phyloP scores from a whole-genome alignment of 2,113 vertebrate genomes.

The Myodes glareolus region DNA sequence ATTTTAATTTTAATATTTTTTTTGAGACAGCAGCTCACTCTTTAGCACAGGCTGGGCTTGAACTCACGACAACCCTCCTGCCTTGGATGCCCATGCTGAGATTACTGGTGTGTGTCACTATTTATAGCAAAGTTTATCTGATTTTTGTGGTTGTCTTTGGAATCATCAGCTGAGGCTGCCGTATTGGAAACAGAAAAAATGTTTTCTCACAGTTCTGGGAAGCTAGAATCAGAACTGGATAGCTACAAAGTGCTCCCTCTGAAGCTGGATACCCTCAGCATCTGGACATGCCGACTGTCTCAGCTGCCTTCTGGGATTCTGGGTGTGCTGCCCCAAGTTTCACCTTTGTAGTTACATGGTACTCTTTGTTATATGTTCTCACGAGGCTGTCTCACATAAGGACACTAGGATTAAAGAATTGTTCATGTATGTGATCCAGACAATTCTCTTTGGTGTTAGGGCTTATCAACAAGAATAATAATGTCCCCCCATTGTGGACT shows the following conservation, averaged over 20 bases:
- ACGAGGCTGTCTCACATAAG: not conserved
- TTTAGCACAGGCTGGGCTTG: not conserved
- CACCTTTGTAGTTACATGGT: no score
- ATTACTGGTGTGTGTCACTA: not conserved
- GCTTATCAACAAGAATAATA: not conserved
- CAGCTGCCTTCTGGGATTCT: not conserved
- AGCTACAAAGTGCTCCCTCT: not conserved
- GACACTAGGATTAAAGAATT: not conserved
- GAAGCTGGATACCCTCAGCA: no score
- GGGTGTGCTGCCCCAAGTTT: not conserved
- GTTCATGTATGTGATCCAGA: not conserved
- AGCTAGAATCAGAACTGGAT: not conserved
- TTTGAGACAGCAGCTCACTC: not conserved
- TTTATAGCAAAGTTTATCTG: not conserved
- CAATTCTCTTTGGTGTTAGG: not conserved
- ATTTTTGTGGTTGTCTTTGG: not conserved
- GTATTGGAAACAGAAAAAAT: not conserved
- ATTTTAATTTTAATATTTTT: not conserved
- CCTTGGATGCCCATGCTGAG: not conserved
- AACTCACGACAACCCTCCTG: not conserved
- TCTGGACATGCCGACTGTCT: not conserved
- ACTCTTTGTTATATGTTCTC: not conserved
- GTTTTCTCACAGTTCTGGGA: not conserved
- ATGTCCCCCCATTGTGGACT: not conserved
- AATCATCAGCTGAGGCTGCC: not conserved